Evolutionary conservation across 1,140 invertebrate species (phyloP), one percentile per base, ranked within the genome.

Genomic region (Aphaenogaster rudis): DNA sequence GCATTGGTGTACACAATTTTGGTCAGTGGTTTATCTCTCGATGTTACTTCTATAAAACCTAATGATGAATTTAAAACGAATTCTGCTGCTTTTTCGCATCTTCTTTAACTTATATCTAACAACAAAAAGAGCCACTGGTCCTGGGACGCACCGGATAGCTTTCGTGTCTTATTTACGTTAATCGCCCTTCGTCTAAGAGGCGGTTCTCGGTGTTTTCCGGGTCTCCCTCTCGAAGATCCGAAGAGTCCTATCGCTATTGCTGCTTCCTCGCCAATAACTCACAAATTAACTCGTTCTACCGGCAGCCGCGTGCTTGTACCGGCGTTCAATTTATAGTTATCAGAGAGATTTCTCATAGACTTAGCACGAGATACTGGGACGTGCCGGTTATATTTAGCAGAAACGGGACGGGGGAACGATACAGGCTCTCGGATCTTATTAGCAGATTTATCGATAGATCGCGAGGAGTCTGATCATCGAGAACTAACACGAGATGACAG

Each of bases 161-260:
- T 7, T 39, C 50, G 57, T 48, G 86, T 89, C 54, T 85, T 90
- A 90, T 90, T 91, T 88, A 91, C 80, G 88, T 59, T 90, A 90
- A 91, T 90, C 84, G 81, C 50, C 28, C 67, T 59, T 88, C 84
- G 71, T 87, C 86, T 86, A 76, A 89, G 74, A 89, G 85, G 39
- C 50, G n/a, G 61, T 71, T 54, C 52, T 28, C 72, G 66, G 17
- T 67, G n/a, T 79, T 86, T 86, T 88, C 85, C 88, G 88, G 63
- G 71, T 86, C 78, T 81, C 42, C 13, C 45, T 59, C 28, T 45
- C 50, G 33, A 81, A 48, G 45, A 54, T 42, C 66, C 48, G n/a
- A 50, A n/a, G 36, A 72, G 13, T 72, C 28, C n/a, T 42, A 45
- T 69, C 7, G 77, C 15, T 17, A 15, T 52, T 36, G n/a, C 21